phyloP scores from a whole-genome alignment of 2,797 vertebrate genomes.

The Anguilla megastoma region DNA sequence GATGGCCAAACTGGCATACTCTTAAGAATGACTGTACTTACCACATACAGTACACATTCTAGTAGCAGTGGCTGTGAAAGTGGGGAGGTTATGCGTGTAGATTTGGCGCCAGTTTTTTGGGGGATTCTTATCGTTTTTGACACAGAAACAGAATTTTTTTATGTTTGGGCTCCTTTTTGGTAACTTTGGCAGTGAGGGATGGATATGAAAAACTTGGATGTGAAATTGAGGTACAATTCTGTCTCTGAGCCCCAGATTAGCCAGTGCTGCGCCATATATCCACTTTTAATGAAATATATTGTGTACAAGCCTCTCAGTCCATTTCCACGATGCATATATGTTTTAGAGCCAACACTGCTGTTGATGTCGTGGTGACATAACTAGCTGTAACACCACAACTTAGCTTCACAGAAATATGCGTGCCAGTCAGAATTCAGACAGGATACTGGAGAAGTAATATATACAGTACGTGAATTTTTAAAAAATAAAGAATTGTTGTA shows the following conservation, averaged over 20 bases:
- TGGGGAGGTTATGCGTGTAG: not conserved
- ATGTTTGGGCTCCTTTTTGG: not conserved
- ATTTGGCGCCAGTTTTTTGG: not conserved
- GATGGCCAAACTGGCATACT: not conserved
- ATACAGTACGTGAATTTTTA: not conserved
- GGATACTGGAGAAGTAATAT: not conserved
- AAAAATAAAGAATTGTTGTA: not conserved
- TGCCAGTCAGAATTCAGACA: not conserved
- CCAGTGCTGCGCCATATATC: constrained; percentile 2
- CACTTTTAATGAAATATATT: not conserved
- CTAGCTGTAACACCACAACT: not conserved
- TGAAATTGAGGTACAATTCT: not conserved
- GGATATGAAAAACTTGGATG: not conserved
- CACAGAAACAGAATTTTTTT: not conserved
- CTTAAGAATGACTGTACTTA: not conserved
- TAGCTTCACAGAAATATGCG: not conserved
- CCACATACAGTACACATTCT: not conserved
- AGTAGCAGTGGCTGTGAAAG: not conserved
- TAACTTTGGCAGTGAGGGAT: not conserved
- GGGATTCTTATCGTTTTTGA: not conserved
- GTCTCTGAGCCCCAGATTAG: not conserved
- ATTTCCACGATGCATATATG: not conserved
- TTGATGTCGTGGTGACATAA: not conserved
- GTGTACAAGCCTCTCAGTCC: not conserved
- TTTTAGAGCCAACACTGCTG: not conserved